phyloP scores from a whole-genome alignment of 2,888 invertebrate genomes.

The Acholoe squamosa region DNA sequence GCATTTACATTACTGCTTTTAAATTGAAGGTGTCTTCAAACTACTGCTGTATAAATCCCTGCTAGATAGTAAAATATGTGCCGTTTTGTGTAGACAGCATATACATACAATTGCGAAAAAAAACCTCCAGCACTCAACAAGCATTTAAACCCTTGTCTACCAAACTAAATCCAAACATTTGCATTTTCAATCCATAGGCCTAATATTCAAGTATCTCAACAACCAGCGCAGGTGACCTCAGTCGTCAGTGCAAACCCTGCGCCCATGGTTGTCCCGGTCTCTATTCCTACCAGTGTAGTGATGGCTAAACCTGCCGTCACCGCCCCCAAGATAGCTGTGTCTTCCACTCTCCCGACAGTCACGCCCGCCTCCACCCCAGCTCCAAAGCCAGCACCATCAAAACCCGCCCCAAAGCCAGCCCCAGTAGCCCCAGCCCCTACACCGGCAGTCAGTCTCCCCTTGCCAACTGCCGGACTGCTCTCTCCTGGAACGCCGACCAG shows the following conservation, averaged over 20 bases:
- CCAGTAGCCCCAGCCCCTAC: neutral
- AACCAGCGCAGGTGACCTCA: neutral
- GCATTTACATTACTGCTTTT: no score
- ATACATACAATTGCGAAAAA: no score
- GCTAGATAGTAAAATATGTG: no score
- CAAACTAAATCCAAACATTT: no score
- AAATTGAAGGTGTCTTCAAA: no score
- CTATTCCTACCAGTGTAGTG: neutral
- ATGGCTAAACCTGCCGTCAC: neutral
- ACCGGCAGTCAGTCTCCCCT: neutral
- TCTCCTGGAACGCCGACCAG: conserved; percentile 52
- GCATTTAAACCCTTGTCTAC: no score
- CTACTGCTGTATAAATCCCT: no score
- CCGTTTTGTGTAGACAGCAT: no score
- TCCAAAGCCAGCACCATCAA: conserved; percentile 31
- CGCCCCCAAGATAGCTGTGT: neutral
- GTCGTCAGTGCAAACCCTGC: neutral
- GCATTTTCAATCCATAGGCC: neutral
- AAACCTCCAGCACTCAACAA: no score
- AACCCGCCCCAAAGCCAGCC: conserved; percentile 42
- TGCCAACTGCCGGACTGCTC: neutral
- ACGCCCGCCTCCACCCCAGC: conserved; percentile 64
- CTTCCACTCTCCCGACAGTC: neutral
- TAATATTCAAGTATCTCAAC: conserved; percentile 13
- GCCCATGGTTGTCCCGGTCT: neutral